Percentiles rank a stretch among this genome's conserved stretches.
Evolutionary conservation across 1,140 invertebrate species (phyloP).

Genomic region (Rhynchophorus ferrugineus): DNA sequence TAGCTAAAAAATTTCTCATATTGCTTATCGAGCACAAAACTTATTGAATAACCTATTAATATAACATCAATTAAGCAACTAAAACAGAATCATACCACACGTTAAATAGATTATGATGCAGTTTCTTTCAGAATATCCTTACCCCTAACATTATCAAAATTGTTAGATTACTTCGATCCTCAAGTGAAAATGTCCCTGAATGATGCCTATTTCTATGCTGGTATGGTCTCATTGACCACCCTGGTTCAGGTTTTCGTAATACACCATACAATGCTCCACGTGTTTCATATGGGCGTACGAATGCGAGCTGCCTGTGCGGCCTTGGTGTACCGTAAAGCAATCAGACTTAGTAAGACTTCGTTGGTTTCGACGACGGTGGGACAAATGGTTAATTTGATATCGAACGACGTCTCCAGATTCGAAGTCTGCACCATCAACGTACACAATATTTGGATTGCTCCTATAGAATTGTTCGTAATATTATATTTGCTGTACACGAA

Average conservation of each 20-base stretch:
- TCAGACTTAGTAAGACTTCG: slow-evolving; percentile 52
- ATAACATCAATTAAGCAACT: background rate
- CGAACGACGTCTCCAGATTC: slow-evolving; percentile 71
- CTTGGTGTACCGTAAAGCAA: slow-evolving; percentile 65
- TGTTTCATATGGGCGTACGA: slow-evolving; percentile 70
- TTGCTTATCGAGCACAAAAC: no score
- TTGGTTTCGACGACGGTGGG: slow-evolving; percentile 69
- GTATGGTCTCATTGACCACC: slow-evolving; percentile 59
- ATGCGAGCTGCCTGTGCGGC: slow-evolving; percentile 70
- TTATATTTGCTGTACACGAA: slow-evolving; percentile 65
- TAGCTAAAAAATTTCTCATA: no score
- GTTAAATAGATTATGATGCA: background rate
- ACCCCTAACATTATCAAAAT: slow-evolving; percentile 27
- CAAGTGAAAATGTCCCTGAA: slow-evolving; percentile 34
- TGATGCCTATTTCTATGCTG: slow-evolving; percentile 58
- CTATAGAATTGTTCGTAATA: slow-evolving; percentile 63
- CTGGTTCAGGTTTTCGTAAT: slow-evolving; percentile 55
- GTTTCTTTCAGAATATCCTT: slow-evolving; percentile 25
- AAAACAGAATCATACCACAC: background rate
- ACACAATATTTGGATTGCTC: slow-evolving; percentile 63
- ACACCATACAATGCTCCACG: slow-evolving; percentile 72
- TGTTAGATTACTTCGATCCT: slow-evolving; percentile 50
- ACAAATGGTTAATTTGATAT: slow-evolving; percentile 78
- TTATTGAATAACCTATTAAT: slow-evolving; percentile 4
- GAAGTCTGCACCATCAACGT: slow-evolving; percentile 57